A percentile compares a stretch with the other conserved stretches of the same genome.
Conservation (phyloP, 2,797 vertebrate species). For the Neoniphon sammara region DNA sequence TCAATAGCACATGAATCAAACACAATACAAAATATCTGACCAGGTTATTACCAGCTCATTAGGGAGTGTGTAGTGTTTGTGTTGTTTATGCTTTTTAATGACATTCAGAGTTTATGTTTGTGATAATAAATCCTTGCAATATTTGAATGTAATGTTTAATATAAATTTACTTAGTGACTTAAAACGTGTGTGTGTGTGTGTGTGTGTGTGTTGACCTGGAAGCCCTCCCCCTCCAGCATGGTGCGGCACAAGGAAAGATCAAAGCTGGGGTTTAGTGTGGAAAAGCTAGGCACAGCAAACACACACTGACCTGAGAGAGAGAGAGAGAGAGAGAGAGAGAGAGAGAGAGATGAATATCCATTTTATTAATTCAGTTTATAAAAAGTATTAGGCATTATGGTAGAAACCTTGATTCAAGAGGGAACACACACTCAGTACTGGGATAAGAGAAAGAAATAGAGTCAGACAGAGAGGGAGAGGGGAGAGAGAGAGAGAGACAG, state of each 20-base stretch:
- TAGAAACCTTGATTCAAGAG: no score
- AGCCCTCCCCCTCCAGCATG: conserved; percentile 75
- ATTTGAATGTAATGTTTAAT: no score
- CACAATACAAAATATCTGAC: not conserved
- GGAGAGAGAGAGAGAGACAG: not conserved
- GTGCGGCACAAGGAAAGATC: conserved; percentile 74
- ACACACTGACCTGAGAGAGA: conserved; percentile 78
- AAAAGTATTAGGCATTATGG: no score
- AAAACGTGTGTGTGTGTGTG: not conserved
- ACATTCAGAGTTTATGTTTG: not conserved
- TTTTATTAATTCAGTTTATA: no score
- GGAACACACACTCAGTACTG: no score
- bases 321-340: not conserved
- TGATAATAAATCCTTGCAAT: not conserved
- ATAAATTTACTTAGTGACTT: no score
- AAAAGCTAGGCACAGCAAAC: conserved; percentile 66
- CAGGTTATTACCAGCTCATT: no score
- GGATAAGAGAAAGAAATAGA: not conserved
- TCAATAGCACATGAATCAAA: not conserved
- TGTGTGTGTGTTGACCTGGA: conserved; percentile 70
- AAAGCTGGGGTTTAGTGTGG: conserved; percentile 75
- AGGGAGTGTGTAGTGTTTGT: no score
- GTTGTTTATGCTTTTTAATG: not conserved
- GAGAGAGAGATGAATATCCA: not conserved
- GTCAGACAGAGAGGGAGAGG: no score